Conservation (phyloP, 2,113 vertebrate genomes). For the Aspiorhynchus laticeps region DNA sequence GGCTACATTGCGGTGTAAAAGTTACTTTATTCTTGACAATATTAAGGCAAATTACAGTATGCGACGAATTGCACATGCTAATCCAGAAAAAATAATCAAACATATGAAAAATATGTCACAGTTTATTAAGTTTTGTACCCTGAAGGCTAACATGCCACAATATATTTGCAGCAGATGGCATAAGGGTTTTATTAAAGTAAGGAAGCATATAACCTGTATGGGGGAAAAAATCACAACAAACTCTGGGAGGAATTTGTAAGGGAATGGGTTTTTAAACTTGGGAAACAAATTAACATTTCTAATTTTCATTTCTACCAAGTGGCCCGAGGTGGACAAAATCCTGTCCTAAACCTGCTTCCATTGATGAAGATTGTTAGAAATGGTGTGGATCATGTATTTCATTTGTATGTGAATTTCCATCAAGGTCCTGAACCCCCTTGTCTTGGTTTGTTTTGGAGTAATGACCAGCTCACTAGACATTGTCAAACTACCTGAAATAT, state of each 20-base stretch:
- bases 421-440: background rate
- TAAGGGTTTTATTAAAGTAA: constrained; percentile 22
- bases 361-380: background rate
- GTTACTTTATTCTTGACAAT: constrained; percentile 11
- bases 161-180: constrained; percentile 9
- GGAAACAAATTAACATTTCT: constrained; percentile 15
- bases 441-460: background rate
- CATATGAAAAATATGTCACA: constrained; percentile 1
- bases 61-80: background rate
- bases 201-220: background rate
- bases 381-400: background rate
- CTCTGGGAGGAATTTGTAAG: background rate
- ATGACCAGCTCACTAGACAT: background rate
- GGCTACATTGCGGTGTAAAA: background rate
- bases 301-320: background rate
- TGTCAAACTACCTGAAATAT: background rate
- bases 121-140: constrained; percentile 36
- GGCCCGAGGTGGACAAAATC: background rate
- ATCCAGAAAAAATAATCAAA: constrained; percentile 10
- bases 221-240: background rate
- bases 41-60: background rate
- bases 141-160: constrained; percentile 14
- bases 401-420: background rate
- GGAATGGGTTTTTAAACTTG: background rate
- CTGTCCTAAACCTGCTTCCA: background rate